phyloP scores from a whole-genome alignment of 2,113 vertebrate species.

The Paramisgurnus dabryanus region DNA sequence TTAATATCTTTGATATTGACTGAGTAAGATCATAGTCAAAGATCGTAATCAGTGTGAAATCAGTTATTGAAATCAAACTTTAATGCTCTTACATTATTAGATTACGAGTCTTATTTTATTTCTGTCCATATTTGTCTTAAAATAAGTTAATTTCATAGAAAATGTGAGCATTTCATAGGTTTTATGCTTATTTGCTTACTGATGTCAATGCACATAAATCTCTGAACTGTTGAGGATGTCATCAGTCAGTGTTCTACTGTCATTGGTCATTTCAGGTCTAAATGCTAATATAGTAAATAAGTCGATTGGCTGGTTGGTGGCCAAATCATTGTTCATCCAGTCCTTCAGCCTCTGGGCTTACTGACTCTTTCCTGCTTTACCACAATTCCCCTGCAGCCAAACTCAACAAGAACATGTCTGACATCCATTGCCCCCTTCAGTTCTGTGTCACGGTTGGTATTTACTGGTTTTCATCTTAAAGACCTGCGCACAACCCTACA shows the following conservation, averaged over 20 bases:
- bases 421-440: not conserved
- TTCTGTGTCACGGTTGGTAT: constrained; percentile 6
- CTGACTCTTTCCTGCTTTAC: not conserved
- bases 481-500: constrained; percentile 18
- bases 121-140: too few species aligned
- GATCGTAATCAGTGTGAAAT: not conserved
- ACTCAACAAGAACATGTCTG: constrained; percentile 9
- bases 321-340: not conserved
- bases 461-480: constrained; percentile 12
- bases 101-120: too few species aligned
- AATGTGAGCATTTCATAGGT: too few species aligned
- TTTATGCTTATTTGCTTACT: not conserved
- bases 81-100: too few species aligned
- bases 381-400: constrained; percentile 1
- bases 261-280: not conserved
- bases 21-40: too few species aligned
- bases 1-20: too few species aligned
- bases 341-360: not conserved
- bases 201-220: not conserved
- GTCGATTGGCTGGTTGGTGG: not conserved
- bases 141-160: too few species aligned
- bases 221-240: not conserved
- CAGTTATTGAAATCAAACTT: too few species aligned
- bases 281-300: not conserved
- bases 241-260: not conserved